These are phyloP conservation scores for Phasianus colchicus DNA, from an alignment of 2,113 vertebrate genomes.

Conservation along the genomic window DNA sequence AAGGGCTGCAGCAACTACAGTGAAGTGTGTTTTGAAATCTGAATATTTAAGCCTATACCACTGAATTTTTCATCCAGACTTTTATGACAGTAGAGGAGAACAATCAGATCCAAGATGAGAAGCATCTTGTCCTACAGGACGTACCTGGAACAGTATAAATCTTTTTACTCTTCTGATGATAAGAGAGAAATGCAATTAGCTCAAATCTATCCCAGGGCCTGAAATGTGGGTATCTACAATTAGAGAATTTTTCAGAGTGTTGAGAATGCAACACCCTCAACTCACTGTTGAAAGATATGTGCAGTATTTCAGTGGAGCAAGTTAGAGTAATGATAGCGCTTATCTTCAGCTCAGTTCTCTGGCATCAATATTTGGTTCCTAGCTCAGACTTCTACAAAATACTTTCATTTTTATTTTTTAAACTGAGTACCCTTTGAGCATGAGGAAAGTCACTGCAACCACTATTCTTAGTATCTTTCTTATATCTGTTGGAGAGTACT, in stretches of 20 bases:
- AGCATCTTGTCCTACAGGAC: fast-evolving
- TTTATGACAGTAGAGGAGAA: not conserved
- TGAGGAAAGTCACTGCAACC: not conserved
- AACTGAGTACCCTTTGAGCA: not conserved
- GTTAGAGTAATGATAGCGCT: fast-evolving
- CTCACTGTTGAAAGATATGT: not conserved
- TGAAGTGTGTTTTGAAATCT: not conserved
- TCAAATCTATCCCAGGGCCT: not conserved
- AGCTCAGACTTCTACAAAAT: not conserved
- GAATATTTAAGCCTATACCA: not conserved
- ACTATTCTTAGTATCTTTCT: not conserved
- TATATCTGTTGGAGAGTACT: not conserved
- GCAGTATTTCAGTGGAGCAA: not conserved
- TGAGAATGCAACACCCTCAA: not conserved
- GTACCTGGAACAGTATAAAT: not conserved
- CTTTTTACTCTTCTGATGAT: not conserved
- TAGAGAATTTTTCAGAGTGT: not conserved
- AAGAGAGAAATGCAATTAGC: not conserved
- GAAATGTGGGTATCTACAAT: not conserved
- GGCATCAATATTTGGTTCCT: not conserved
- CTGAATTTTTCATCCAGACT: not conserved
- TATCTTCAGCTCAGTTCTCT: not conserved
- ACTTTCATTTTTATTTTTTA: not conserved
- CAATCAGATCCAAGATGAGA: not conserved
- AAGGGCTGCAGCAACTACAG: not conserved